Evolutionary conservation across 2,888 invertebrate genomes (phyloP), one percentile per base, ranked within the genome.

Genomic region (Sminthurides aquaticus): DNA sequence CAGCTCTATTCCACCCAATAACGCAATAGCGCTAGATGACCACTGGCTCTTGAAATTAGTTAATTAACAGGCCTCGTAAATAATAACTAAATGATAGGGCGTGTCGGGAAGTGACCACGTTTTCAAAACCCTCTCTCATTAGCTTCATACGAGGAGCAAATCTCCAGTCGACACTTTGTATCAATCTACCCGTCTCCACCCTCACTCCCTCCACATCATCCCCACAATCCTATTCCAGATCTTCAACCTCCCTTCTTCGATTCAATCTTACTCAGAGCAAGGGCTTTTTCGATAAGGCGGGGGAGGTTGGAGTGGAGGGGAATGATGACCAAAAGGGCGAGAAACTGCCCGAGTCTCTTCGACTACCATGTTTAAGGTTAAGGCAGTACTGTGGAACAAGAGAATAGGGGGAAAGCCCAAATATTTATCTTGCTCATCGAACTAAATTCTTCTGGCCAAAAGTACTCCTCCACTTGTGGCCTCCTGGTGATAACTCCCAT

Each of bases 81-180:
- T 34, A 34, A 34, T 34, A 34, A 11, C 43, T 34, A 34, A 34
- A 34, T 34, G 43, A 34, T 34, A 5, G 15, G 43, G 43, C 43
- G 43, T 34, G 43, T 34, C 43, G 43, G 43, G 15, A 34, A 34
- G 43, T 34, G 8, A 15, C 15, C 22, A 52, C 52, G 18, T 52
- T 52, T 52, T 52, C 52, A 49, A 49, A 49, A n/a, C n/a, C n/a
- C n/a, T n/a, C 24, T 25, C 43, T 60, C 49, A 60, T 52, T 60
- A 60, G 52, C 28, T 49, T 52, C 60, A 60, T 52, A 60, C 26
- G n/a, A 54, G 24, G 28, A 18, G n/a, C 27, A 58, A 63, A 63
- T 63, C 63, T 63, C 63, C 34, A 49, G 63, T 58, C 57, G 54
- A 63, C 63, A 63, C 57, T 63, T 63, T 63, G 63, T 63, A 63